Conservation (phyloP, 2,888 invertebrate genomes). For the Andrena hattorfiana region DNA sequence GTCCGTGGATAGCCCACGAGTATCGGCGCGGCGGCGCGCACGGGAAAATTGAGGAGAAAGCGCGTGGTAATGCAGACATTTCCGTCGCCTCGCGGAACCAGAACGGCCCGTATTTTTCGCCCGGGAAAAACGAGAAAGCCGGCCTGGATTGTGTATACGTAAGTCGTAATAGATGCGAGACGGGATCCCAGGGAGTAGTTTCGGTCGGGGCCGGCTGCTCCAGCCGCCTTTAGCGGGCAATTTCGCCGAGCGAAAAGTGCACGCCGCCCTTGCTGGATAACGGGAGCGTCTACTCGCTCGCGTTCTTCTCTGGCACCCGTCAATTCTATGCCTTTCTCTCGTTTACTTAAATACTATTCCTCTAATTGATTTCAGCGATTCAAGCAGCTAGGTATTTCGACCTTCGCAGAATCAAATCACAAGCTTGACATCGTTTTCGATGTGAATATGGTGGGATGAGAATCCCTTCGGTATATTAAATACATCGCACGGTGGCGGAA, state of each 20-base stretch:
- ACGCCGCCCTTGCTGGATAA: constrained; percentile 32
- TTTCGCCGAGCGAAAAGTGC: constrained; percentile 54
- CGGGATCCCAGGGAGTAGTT: constrained; percentile 47
- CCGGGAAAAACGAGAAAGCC: constrained; percentile 40
- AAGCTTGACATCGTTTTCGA: neutral
- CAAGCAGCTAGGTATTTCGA: too few relatives aligned
- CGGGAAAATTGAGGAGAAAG: constrained; percentile 52
- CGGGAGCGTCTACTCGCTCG: neutral
- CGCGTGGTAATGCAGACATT: constrained; percentile 50
- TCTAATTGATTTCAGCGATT: too few relatives aligned
- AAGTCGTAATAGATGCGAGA: constrained; percentile 50
- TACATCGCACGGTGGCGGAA: constrained; percentile 12
- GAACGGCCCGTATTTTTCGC: constrained; percentile 49
- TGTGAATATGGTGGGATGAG: neutral
- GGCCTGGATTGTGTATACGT: constrained; percentile 27
- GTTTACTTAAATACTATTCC: constrained; percentile 3
- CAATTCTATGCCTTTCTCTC: neutral
- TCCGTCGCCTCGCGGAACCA: constrained; percentile 43
- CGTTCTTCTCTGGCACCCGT: constrained; percentile 16
- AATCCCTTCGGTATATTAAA: constrained; percentile 15
- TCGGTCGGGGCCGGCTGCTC: constrained; percentile 21
- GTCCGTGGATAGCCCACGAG: neutral
- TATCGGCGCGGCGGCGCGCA: constrained; percentile 1
- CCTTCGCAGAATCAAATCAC: too few relatives aligned
- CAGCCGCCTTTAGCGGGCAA: constrained; percentile 50